Base-by-base conservation (phyloP, 2,888 invertebrate species). In the Automeris io region DNA sequence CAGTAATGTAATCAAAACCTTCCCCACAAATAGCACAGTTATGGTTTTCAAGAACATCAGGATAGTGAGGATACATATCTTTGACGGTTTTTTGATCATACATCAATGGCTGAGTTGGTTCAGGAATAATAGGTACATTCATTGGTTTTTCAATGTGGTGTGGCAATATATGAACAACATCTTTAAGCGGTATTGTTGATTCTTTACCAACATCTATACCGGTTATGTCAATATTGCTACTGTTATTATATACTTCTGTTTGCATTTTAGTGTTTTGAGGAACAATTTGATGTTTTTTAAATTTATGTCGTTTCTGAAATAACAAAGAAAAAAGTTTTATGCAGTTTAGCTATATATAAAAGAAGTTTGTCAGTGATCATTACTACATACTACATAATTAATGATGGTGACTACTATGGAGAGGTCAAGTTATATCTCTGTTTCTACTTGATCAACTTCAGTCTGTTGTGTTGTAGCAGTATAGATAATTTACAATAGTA, bases 261-360 rank as follows among this genome's bases (percentile, higher is more conserved):
- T 62, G 70, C n/a, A 49, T 40, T 47, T 70, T 70, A 0, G 47
- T 21, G 18, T 45, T 49, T 21, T 61, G 61, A 5, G 50, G 12
- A 1, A 47, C 33, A 5, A 72, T 51, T 47, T 72, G 69, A 45
- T 86, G 85, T 37, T 85, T 85, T 45, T 75, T 80, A 25, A 68
- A 29, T 54, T 75, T 81, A 47, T 86, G 85, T 22, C 70, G 36
- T 69, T 76, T 83, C 85, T 86, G 76, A 23, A 81, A 81, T 9
- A 40, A 24, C 33, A 39, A 8, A 12, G 2, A 7, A 7, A 33
- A 25, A 9, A 5, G 12, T 11, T 26, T 2, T 7, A 3, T 4
- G 6, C 12, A 9, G 7, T 9, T 6, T 26, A 12, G 13, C 7
- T 26, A 5, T 26, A 2, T n/a, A 6, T 11, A 24, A 2, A 24